These are phyloP conservation scores for Asbolus verrucosus DNA, from an alignment of 1,140 invertebrate species.

Conservation along the genomic window DNA sequence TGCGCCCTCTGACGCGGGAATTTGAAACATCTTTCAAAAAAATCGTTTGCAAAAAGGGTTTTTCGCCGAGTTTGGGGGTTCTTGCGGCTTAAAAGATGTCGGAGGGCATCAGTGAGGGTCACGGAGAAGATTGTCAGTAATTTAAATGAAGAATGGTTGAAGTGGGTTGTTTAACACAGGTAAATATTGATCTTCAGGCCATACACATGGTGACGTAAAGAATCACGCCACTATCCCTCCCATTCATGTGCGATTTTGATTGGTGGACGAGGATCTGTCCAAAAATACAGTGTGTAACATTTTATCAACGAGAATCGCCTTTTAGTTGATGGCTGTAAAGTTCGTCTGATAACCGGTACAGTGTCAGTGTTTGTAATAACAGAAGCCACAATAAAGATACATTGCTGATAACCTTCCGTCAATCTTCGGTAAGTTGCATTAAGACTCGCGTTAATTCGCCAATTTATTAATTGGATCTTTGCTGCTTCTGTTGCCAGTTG, in stretches of 20 bases:
- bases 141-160: too few species aligned
- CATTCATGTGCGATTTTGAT: conserved; percentile 28
- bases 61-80: too few species aligned
- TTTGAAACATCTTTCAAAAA: neutral
- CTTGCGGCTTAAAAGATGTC: too few species aligned
- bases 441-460: neutral
- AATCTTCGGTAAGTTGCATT: conserved; percentile 19
- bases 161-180: neutral
- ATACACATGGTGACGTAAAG: conserved; percentile 51
- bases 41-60: too few species aligned
- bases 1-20: neutral
- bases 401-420: conserved; percentile 13
- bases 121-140: neutral
- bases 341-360: conserved; percentile 25
- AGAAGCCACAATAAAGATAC: neutral
- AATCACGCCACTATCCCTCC: conserved; percentile 54
- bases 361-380: neutral
- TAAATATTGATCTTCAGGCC: conserved; percentile 48
- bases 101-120: neutral
- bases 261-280: conserved; percentile 44
- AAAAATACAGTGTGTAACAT: conserved; percentile 45
- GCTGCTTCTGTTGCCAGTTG: neutral
- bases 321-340: conserved; percentile 17
- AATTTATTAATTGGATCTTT: neutral
- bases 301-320: conserved; percentile 28